Evolutionary conservation across 2,888 invertebrate genomes (phyloP), one percentile per base, ranked within the genome.

Genomic region (Chrysolina americana): DNA sequence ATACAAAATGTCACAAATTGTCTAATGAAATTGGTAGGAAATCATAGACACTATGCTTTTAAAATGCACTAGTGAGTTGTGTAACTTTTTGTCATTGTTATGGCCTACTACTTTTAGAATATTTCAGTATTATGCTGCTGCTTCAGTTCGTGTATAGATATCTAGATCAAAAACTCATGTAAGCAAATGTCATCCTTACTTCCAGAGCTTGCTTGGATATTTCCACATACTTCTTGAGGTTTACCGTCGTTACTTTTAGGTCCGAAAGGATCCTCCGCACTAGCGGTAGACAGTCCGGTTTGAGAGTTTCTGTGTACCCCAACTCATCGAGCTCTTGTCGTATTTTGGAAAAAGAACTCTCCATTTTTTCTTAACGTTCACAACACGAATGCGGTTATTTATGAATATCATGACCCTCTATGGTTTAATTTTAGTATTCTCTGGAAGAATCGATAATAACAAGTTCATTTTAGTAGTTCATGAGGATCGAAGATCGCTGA

Each of bases 211-310:
- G 91, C 85, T 93, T 91, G 8, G 94, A 92, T 81, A 94, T 89
- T 76, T 92, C 91, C 90, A 96, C 96, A 78, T 95, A 94, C 88
- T 96, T 94, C 84, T 95, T 93, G 70, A 97, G 89, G 84, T 94
- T 96, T 80, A 94, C 93, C n/a, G 96, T 97, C 10, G 96, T 96
- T 86, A 95, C 94, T 76, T 96, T 90, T 74, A 97, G 90, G 88
- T 98, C 97, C 62, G 93, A 92, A 70, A 97, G 89, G 74, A 98
- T 87, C 84, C 92, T 92, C 88, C 95, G 94, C 79, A 96, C 95
- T 78, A 98, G 88, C 48, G 95, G 93, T 53, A 96, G 90, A 62
- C 94, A 93, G 77, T 96, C 95, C 15, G 93, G 87, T 0, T 93
- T 93, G 77, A 97, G 89, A 1, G 92, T 89, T 84, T 96, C 94